Conservation (phyloP, 2,113 vertebrate genomes). For the Bungarus multicinctus region DNA sequence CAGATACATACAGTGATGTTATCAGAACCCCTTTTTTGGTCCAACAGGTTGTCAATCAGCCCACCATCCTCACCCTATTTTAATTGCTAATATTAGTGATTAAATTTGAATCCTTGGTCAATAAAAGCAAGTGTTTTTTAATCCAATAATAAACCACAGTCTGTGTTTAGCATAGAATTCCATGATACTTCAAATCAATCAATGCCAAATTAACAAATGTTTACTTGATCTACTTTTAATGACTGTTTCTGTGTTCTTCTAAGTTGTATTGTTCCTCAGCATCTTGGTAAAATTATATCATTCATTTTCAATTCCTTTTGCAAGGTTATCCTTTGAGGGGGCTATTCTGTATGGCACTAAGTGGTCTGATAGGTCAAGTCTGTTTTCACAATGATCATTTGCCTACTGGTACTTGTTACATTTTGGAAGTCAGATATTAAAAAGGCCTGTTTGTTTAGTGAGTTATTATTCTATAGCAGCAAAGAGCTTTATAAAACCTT, state of each 20-base stretch:
- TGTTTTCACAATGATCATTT: conserved; percentile 65
- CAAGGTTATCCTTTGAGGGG: conserved; percentile 47
- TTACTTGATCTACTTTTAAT: neutral
- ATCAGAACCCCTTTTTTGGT: neutral
- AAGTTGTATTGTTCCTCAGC: neutral
- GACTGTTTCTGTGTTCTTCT: neutral
- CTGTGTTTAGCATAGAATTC: neutral
- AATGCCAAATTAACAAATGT: neutral
- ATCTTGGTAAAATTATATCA: conserved; percentile 32
- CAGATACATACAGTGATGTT: neutral
- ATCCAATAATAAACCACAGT: neutral
- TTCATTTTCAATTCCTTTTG: conserved; percentile 35
- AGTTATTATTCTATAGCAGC: conserved; percentile 62
- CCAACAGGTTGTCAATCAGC: neutral
- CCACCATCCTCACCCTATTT: neutral
- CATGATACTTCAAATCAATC: neutral
- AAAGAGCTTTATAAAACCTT: neutral
- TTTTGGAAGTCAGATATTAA: conserved; percentile 66
- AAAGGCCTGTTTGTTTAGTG: conserved; percentile 63
- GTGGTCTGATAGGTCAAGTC: conserved; percentile 56
- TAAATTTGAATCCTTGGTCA: neutral
- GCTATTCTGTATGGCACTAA: conserved; percentile 37
- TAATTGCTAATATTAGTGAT: neutral
- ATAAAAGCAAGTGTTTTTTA: neutral
- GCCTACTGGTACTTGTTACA: conserved; percentile 67